Evolutionary conservation across 2,797 vertebrate genomes (phyloP).

Genomic region (Platalea minor): DNA sequence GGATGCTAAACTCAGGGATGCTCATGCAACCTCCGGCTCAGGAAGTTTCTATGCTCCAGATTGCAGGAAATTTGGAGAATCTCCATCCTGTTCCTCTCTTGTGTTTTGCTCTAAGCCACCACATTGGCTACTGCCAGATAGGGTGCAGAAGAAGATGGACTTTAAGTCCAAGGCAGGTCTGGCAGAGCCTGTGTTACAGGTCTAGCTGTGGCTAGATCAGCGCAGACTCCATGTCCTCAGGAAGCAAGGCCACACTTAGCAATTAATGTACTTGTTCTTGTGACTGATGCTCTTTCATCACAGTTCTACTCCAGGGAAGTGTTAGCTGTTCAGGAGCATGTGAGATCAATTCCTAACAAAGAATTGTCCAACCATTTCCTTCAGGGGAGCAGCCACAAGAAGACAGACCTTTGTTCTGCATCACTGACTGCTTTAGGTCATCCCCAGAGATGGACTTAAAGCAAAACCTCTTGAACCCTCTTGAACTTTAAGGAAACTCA

Average conservation of each 20-base stretch:
- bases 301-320: background rate
- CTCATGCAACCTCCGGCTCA: background rate
- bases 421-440: conserved; percentile 43
- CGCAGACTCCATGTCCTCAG: background rate
- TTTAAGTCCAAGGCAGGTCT: background rate
- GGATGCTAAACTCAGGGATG: background rate
- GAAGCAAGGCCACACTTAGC: background rate
- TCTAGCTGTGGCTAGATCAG: background rate
- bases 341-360: conserved; percentile 38
- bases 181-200: background rate
- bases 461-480: conserved; percentile 55
- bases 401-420: conserved; percentile 25
- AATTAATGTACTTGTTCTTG: background rate
- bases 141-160: background rate
- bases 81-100: background rate
- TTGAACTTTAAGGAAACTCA: conserved; percentile 57
- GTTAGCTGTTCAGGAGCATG: conserved; percentile 1
- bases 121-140: background rate
- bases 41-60: background rate
- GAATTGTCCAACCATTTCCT: conserved; percentile 20
- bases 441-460: conserved; percentile 47
- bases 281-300: background rate
- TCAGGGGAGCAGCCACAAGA: conserved; percentile 14
- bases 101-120: background rate
- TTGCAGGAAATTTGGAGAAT: background rate